Base-by-base conservation (phyloP, 2,888 invertebrate species). In the Dynastes tityus region DNA sequence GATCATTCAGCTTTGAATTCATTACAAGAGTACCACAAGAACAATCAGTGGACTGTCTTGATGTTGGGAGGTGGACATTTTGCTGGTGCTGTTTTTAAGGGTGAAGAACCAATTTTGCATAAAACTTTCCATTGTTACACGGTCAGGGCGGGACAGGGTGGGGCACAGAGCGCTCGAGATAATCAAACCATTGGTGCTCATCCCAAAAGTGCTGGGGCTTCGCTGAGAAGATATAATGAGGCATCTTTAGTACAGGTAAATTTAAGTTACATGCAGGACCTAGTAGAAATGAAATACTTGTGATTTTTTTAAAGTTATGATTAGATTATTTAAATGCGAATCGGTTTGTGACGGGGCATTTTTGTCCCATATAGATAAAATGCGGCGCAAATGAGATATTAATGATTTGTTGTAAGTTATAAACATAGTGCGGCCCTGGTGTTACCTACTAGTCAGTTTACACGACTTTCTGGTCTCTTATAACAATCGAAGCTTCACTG, bases 121-220 rank as follows among this genome's bases (percentile, higher is more conserved):
- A 97, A 97, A 89, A 96, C 96, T 0, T 93, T 95, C 84, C 96
- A 96, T 87, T 93, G 94, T 70, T 97, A 97, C 85, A 95, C 95
- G 6, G 94, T 95, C 0, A 89, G 97, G 58, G 93, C 95, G 0
- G 96, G 96, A 53, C 96, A 97, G 87, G 97, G 97, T 0, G 93
- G 95, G 55, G 90, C 94, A 0, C 97, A 97, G 88, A 90, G 91
- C 9, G 89, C 91, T 0, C 89, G 92, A 64, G 96, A 96, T 86
- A 88, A 87, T 75, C 91, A 92, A 83, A 88, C 88, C 40, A 89
- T 88, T 6, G 92, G 92, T 0, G 92, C 91, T 61, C 92, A 93
- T 71, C 92, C 95, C 0, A 93, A 94, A 84, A 96, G 96, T 70
- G 96, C 95, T 0, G 97, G 97, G 0, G 94, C 97, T 0, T 94